Percentiles rank a stretch among this genome's conserved stretches.
Evolutionary conservation across 2,888 invertebrate genomes (phyloP).

Genomic region (Agriotes lineatus): DNA sequence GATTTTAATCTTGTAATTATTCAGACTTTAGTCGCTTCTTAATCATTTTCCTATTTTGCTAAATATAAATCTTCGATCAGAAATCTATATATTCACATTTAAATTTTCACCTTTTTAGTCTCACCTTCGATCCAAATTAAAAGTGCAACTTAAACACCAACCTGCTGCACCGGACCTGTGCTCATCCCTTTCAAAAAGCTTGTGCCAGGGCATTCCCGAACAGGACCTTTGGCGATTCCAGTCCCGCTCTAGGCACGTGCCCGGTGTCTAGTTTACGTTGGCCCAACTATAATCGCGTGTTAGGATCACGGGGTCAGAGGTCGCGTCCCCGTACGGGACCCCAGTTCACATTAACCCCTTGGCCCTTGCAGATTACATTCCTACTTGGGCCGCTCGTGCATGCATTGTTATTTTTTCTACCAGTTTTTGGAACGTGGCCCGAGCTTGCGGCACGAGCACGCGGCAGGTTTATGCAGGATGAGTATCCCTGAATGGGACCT

Average conservation of each 20-base stretch:
- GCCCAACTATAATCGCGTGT: slow-evolving; percentile 18
- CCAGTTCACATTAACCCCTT: not conserved
- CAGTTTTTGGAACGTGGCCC: slow-evolving; percentile 5
- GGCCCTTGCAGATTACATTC: too few relatives aligned
- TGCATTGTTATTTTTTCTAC: not conserved
- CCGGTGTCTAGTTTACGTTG: not conserved
- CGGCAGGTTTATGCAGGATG: not conserved
- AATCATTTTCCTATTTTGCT: too few relatives aligned
- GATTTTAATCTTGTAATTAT: too few relatives aligned
- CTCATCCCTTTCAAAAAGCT: not conserved
- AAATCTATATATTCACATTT: too few relatives aligned
- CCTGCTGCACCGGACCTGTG: not conserved
- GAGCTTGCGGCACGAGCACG: not conserved
- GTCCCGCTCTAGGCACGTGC: slow-evolving; percentile 15
- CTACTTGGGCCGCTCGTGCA: slow-evolving; percentile 4
- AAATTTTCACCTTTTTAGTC: too few relatives aligned
- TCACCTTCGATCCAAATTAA: too few relatives aligned
- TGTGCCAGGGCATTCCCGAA: slow-evolving; percentile 23
- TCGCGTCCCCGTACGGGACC: slow-evolving; percentile 32
- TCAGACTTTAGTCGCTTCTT: too few relatives aligned
- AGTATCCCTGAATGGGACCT: slow-evolving; percentile 32
- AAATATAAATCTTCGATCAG: too few relatives aligned
- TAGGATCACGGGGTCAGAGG: slow-evolving; percentile 15
- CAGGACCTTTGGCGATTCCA: slow-evolving; percentile 11
- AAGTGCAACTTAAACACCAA: too few relatives aligned